Evolutionary conservation across 2,797 vertebrate genomes (phyloP), one percentile per base, ranked within the genome.

Genomic region (Sitta carolinensis): DNA sequence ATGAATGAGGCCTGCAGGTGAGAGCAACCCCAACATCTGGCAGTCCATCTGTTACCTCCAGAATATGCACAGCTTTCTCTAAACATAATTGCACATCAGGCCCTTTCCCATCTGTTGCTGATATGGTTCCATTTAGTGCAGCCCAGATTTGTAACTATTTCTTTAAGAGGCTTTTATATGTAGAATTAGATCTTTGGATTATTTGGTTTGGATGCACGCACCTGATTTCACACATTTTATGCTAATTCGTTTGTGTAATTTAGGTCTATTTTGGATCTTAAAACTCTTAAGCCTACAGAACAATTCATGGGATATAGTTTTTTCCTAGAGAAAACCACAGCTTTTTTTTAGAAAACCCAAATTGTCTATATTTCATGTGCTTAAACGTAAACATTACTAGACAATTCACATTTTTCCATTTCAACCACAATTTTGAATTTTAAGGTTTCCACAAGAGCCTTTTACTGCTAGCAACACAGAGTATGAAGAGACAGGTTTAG

Each of bases 11-110:
- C 54, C 61, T 87, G 86, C 84, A 93, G 84, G 73, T 95, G 89
- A 89, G 40, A 84, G 79, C 58, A 66, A 16, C 50, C 58, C 52
- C 40, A 78, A 86, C 79, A 95, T 80, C 94, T 95, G 89, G 82
- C 68, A 89, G 81, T n/a, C 64, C 90, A 93, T 89, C 89, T 95
- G 93, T 80, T 84, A 66, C 36, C 66, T 93, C 51, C 55, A 52
- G 51, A 87, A 76, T 10, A 88, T 27, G 26, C 62, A 7, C 64
- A 75, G 38, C 48, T 84, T 81, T 48, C 51, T 74, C 36, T 66
- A 26, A 85, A 51, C 29, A 8, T 76, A 84, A 92, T 90, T 92
- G 72, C 59, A 67, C n/a, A 62, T 68, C 61, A 84, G 32, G 10
- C 15, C 74, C 17, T 54, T 80, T 95, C 61, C 9, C 18, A 18